Conservation (phyloP, 2,888 invertebrate genomes). For the Synanthedon vespiformis region DNA sequence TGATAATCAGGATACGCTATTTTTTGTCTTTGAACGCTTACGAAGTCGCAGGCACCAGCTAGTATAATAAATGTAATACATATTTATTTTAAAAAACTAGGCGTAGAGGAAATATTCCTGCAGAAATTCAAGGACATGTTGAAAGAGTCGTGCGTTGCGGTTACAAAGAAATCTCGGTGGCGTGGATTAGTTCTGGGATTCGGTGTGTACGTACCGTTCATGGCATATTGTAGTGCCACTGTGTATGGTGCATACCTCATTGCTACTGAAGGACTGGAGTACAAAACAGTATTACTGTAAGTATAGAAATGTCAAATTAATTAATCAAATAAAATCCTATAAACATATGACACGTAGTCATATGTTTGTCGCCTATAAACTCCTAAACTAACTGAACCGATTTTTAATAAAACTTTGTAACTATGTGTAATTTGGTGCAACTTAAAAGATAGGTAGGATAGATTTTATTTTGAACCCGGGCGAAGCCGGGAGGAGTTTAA, state of each 20-base stretch:
- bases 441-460: too few species aligned
- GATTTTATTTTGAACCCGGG: too few species aligned
- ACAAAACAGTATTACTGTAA: slow-evolving; percentile 76
- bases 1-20: too few species aligned
- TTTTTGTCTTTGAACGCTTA: too few species aligned
- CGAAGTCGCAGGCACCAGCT: too few species aligned
- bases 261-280: slow-evolving; percentile 70
- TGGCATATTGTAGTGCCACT: slow-evolving; percentile 77
- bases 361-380: too few species aligned
- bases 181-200: slow-evolving; percentile 78
- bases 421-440: too few species aligned
- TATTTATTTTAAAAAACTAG: slow-evolving; percentile 17
- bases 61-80: neutral
- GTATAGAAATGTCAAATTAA: slow-evolving; percentile 12
- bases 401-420: too few species aligned
- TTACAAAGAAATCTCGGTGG: slow-evolving; percentile 70
- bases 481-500: too few species aligned
- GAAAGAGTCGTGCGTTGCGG: slow-evolving; percentile 58
- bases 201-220: slow-evolving; percentile 76
- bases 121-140: slow-evolving; percentile 66
- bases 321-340: neutral
- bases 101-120: slow-evolving; percentile 69
- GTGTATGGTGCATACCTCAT: slow-evolving; percentile 79
- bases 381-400: too few species aligned
- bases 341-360: too few species aligned